Conservation (phyloP, 2,113 vertebrate genomes). For the Aspiorhynchus laticeps region DNA sequence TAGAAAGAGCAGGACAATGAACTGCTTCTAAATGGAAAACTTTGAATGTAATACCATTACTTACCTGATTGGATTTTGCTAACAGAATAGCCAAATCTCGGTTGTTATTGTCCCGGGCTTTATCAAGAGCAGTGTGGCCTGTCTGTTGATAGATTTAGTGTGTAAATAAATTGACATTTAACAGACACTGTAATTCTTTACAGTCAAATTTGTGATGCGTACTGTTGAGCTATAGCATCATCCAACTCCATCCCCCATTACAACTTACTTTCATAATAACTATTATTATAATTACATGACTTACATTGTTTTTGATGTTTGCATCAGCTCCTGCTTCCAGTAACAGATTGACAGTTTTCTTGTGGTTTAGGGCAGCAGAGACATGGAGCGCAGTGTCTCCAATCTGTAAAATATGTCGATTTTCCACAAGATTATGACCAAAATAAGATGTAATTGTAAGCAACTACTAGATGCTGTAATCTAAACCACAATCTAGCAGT, state of each 20-base stretch:
- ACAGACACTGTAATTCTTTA: neutral
- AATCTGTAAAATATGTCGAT: constrained; percentile 64
- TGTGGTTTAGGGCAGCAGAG: constrained; percentile 88
- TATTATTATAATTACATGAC: constrained; percentile 20
- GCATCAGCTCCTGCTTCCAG: constrained; percentile 85
- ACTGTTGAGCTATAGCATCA: neutral
- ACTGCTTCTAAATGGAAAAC: neutral
- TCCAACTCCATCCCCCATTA: neutral
- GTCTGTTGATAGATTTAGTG: constrained; percentile 68
- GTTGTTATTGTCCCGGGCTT: constrained; percentile 84
- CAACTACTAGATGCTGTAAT: neutral
- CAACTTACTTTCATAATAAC: neutral
- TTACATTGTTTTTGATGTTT: constrained; percentile 82
- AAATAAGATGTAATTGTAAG: neutral
- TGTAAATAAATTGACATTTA: neutral
- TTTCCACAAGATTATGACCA: neutral
- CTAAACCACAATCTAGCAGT: neutral
- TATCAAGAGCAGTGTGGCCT: constrained; percentile 87
- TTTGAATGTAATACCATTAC: neutral
- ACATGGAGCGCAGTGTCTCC: constrained; percentile 91
- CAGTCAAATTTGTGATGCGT: neutral
- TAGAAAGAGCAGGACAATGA: neutral
- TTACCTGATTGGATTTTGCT: constrained; percentile 87
- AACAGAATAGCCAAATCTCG: constrained; percentile 84
- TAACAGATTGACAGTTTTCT: constrained; percentile 84